These are phyloP conservation scores for Philereme transversata DNA, from an alignment of 2,888 invertebrate species.

Conservation along the genomic window DNA sequence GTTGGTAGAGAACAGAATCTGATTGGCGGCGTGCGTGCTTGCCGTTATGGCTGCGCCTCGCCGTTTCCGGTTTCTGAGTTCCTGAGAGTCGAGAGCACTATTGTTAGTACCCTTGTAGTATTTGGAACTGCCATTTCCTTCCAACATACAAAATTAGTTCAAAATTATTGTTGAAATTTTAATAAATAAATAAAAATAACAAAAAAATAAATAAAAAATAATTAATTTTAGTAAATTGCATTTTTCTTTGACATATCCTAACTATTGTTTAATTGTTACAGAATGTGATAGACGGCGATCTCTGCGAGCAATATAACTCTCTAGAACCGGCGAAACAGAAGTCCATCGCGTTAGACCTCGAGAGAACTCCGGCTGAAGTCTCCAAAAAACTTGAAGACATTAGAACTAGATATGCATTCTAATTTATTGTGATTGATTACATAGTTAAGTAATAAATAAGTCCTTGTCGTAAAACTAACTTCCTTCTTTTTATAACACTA, in stretches of 20 bases:
- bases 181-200: too few relatives aligned
- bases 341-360: constrained; percentile 96
- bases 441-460: constrained; percentile 35
- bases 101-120: constrained; percentile 65
- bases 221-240: too few relatives aligned
- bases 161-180: too few relatives aligned
- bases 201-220: too few relatives aligned
- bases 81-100: constrained; percentile 75
- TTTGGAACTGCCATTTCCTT: constrained; percentile 66
- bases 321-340: constrained; percentile 97
- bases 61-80: constrained; percentile 51
- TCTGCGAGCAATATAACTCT: constrained; percentile 99
- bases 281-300: constrained; percentile 99
- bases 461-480: constrained; percentile 17
- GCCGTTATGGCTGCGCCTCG: constrained; percentile 65
- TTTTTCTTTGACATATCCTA: neutral
- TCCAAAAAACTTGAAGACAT: constrained; percentile 99
- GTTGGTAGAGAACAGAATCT: constrained; percentile 67
- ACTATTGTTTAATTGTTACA: constrained; percentile 72
- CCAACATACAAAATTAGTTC: neutral
- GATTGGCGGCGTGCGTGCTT: constrained; percentile 46
- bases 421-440: constrained; percentile 62
- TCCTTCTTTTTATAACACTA: too few relatives aligned
- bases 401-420: constrained; percentile 99
- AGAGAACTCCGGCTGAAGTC: constrained; percentile 97